Evolutionary conservation across 2,797 vertebrate species (phyloP).

Genomic region (Hydrolagus colliei): DNA sequence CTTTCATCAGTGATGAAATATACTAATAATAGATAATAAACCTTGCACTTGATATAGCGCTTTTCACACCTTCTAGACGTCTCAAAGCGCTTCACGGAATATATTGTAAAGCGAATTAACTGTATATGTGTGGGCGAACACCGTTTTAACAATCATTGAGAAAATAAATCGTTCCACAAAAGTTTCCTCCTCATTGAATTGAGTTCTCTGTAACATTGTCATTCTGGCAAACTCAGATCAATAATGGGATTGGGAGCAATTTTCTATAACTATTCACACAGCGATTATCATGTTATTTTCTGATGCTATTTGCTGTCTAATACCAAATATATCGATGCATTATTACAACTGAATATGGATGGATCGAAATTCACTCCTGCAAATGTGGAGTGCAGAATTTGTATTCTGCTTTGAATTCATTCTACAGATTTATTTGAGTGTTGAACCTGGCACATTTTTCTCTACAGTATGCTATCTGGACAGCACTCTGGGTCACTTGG

Average conservation of each 20-base stretch:
- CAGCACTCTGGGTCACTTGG: conserved; percentile 83
- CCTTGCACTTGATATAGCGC: too few relatives aligned
- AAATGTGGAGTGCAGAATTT: not conserved
- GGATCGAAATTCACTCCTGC: not conserved
- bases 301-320: not conserved
- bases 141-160: conserved; percentile 7
- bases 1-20: conserved; percentile 7
- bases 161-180: not conserved
- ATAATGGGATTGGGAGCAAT: not conserved
- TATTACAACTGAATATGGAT: not conserved
- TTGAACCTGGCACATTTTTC: conserved; percentile 32
- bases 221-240: not conserved
- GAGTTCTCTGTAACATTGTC: not conserved
- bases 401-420: not conserved
- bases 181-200: not conserved
- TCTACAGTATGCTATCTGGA: conserved; percentile 76
- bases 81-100: too few relatives aligned
- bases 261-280: not conserved
- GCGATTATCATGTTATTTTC: not conserved
- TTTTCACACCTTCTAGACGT: too few relatives aligned
- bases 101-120: too few relatives aligned
- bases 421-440: conserved; percentile 34
- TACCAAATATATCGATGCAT: not conserved
- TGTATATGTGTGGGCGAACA: not conserved
- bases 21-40: not conserved